These are phyloP conservation scores for Shinisaurus crocodilurus DNA, from an alignment of 2,113 vertebrate species.

Conservation along the genomic window DNA sequence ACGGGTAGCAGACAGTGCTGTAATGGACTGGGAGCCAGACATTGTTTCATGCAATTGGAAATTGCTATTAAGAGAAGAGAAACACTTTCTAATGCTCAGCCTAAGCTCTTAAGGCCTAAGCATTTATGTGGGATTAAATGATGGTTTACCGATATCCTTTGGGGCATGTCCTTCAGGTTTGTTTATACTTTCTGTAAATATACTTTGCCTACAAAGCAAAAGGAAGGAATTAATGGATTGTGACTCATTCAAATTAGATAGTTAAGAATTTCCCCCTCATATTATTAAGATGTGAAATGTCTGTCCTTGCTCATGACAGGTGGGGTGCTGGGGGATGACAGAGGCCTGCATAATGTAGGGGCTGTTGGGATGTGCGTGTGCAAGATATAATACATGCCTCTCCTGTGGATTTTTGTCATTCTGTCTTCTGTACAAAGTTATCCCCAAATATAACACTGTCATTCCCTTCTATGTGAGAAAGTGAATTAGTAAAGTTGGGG, in stretches of 20 bases:
- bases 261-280: no score
- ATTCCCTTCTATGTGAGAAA: not conserved
- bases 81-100: not conserved
- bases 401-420: not conserved
- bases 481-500: not conserved
- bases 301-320: not conserved
- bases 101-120: not conserved
- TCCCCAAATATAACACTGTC: not conserved
- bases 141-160: not conserved
- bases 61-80: not conserved
- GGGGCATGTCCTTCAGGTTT: not conserved
- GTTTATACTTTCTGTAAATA: not conserved
- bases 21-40: not conserved
- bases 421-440: not conserved
- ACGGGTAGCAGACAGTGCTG: no score
- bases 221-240: not conserved
- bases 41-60: not conserved
- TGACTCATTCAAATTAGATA: not conserved
- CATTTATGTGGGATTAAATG: not conserved
- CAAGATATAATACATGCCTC: not conserved
- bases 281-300: not conserved
- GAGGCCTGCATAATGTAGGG: not conserved
- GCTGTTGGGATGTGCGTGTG: not conserved
- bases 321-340: not conserved
- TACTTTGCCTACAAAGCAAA: not conserved